Percentiles rank a stretch among this genome's conserved stretches.
phyloP scores from a whole-genome alignment of 53 echinoderm and acorn worm species.

The Mesocentrotus franciscanus region DNA sequence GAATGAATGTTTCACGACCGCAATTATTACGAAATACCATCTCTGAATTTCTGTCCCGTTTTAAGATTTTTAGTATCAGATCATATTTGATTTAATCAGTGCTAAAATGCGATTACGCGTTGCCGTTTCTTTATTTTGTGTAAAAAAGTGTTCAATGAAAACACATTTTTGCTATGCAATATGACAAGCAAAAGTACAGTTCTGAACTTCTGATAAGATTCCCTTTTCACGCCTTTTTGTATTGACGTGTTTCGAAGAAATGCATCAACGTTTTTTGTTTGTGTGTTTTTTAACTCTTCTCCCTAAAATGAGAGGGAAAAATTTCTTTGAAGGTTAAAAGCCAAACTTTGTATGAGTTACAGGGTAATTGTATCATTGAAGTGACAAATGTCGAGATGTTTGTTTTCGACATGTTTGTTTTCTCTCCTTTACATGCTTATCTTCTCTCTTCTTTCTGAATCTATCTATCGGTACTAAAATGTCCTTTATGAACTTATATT shows the following conservation, averaged over 20 bases:
- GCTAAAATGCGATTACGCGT: not conserved
- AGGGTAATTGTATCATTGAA: slow-evolving; percentile 4
- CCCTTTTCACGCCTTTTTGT: not conserved
- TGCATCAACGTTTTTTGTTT: not conserved
- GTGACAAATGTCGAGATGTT: not conserved
- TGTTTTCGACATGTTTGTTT: not conserved
- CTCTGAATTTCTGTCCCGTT: not conserved
- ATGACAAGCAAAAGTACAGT: not conserved
- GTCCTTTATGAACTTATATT: not conserved
- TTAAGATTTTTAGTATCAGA: not conserved
- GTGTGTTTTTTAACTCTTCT: not conserved
- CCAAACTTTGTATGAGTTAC: not conserved
- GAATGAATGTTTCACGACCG: no score
- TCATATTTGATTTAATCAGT: not conserved
- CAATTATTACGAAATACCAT: no score
- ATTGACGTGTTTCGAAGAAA: not conserved
- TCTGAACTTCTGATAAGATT: not conserved
- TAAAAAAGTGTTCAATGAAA: not conserved
- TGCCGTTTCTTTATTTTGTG: not conserved
- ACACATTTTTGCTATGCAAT: not conserved
- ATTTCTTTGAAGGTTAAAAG: not conserved
- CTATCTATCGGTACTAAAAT: not conserved
- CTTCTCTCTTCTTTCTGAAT: not conserved
- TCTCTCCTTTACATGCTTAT: not conserved
- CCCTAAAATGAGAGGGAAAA: not conserved